phyloP scores from a whole-genome alignment of 2,113 vertebrate genomes.

The Eleginops maclovinus region DNA sequence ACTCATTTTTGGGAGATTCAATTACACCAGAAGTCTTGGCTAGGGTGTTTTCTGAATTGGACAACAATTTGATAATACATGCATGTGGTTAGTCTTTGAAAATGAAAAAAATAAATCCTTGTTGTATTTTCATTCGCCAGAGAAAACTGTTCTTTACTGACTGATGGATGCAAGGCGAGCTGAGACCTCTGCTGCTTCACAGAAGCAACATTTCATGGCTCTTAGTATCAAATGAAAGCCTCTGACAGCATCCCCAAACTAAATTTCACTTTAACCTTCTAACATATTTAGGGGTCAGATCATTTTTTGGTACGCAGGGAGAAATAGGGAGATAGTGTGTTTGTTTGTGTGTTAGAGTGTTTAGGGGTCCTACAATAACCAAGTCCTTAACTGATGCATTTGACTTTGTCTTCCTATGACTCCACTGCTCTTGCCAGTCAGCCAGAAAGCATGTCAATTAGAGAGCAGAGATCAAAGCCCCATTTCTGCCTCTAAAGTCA shows the following conservation, averaged over 20 bases:
- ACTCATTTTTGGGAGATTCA: not conserved
- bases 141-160: not conserved
- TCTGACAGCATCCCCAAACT: not conserved
- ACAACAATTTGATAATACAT: not conserved
- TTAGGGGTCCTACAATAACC: slow-evolving; percentile 19
- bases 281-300: slow-evolving; percentile 39
- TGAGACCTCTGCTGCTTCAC: not conserved
- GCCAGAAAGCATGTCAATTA: slow-evolving; percentile 50
- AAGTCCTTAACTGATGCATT: slow-evolving; percentile 52
- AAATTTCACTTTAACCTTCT: slow-evolving; percentile 2
- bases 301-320: slow-evolving; percentile 20
- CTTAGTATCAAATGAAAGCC: slow-evolving; percentile 1
- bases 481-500: slow-evolving; percentile 60
- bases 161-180: not conserved
- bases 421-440: slow-evolving; percentile 53
- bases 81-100: not conserved
- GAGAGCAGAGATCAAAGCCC: slow-evolving; percentile 71
- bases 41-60: not conserved
- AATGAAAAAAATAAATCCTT: not conserved
- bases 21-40: not conserved
- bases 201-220: slow-evolving; percentile 16
- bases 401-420: slow-evolving; percentile 70
- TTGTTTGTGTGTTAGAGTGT: slow-evolving; percentile 15
- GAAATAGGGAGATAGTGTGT: not conserved
- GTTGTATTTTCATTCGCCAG: not conserved